Evolutionary conservation across 2,888 invertebrate species (phyloP).

Genomic region (Epinotia ramella): DNA sequence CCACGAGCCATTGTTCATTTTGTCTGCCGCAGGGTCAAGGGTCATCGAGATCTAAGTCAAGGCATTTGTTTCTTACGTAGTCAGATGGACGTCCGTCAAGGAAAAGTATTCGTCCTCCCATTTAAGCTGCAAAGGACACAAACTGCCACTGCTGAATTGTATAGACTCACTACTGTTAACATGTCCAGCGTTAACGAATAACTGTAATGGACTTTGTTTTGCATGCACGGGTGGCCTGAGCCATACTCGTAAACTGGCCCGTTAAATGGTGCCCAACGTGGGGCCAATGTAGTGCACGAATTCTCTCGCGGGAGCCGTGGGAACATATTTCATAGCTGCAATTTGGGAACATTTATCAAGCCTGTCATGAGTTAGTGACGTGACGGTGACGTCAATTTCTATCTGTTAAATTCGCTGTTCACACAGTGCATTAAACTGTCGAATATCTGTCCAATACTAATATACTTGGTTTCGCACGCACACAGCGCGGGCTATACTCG

Average conservation of each 20-base stretch:
- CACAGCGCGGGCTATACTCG: background rate
- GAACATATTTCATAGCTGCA: background rate
- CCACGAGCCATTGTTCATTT: too few species aligned
- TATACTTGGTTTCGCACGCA: background rate
- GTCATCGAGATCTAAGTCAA: too few species aligned
- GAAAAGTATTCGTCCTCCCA: background rate
- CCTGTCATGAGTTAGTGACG: background rate
- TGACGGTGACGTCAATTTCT: background rate
- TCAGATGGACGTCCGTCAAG: background rate
- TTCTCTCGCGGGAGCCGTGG: background rate
- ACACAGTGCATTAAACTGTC: too few species aligned
- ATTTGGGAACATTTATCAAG: background rate
- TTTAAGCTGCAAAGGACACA: background rate
- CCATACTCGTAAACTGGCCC: background rate
- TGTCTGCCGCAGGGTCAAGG: too few species aligned
- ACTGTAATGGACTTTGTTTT: background rate
- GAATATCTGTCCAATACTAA: background rate
- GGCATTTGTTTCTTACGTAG: background rate
- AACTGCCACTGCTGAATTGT: background rate
- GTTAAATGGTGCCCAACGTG: constrained; percentile 24
- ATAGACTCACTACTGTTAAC: background rate
- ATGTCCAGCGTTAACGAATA: background rate
- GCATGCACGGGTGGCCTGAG: background rate
- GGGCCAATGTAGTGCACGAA: constrained; percentile 3
- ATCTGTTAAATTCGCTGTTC: too few species aligned